These are phyloP conservation scores for Phania funesta DNA, from an alignment of 2,888 invertebrate species.

Conservation along the genomic window DNA sequence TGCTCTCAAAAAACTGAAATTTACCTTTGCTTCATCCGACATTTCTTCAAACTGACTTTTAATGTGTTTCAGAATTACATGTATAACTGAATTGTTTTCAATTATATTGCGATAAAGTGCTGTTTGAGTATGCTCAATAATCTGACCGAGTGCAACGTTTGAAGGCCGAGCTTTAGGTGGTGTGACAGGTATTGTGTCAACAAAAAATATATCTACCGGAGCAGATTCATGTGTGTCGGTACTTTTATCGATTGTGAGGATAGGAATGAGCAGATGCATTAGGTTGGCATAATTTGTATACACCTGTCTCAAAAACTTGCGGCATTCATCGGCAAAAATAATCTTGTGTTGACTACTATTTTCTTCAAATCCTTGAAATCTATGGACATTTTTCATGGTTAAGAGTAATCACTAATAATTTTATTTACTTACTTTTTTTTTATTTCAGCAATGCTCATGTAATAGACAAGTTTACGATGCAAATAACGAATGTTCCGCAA, in stretches of 20 bases:
- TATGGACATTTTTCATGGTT: conserved; percentile 11
- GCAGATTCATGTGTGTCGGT: conserved; percentile 78
- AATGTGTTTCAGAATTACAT: conserved; percentile 84
- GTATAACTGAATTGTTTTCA: conserved; percentile 84
- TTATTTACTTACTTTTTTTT: conserved; percentile 71
- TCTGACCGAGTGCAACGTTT: conserved; percentile 79
- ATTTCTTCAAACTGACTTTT: conserved; percentile 80
- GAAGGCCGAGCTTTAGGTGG: conserved; percentile 92
- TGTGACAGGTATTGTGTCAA: conserved; percentile 90
- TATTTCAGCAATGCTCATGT: conserved; percentile 74
- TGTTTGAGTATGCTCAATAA: conserved; percentile 90
- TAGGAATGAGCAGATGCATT: conserved; percentile 86
- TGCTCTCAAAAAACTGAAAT: neutral
- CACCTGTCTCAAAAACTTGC: conserved; percentile 85
- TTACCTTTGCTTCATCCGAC: conserved; percentile 78
- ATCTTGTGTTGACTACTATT: conserved; percentile 77
- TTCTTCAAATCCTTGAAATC: conserved; percentile 55
- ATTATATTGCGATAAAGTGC: conserved; percentile 86
- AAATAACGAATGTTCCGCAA: conserved; percentile 75
- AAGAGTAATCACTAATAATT: neutral
- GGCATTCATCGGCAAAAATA: conserved; percentile 85
- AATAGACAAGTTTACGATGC: conserved; percentile 76
- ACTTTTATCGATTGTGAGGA: conserved; percentile 81
- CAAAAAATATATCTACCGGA: conserved; percentile 92
- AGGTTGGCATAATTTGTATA: conserved; percentile 87